Evolutionary conservation across 1,140 invertebrate genomes (phyloP).

Genomic region (Tetragonula clypearis): DNA sequence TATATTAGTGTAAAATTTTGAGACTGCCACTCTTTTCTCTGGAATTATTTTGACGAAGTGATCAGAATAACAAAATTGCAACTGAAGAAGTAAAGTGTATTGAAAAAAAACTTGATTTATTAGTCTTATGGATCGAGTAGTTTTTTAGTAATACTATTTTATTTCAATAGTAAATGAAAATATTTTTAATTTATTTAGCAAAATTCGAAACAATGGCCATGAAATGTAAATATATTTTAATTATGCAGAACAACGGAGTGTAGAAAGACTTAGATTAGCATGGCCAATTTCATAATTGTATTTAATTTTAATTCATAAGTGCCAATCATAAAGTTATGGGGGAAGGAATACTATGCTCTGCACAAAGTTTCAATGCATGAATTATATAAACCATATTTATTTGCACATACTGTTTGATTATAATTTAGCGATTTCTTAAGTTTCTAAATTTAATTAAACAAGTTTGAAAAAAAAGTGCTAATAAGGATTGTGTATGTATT

Average conservation of each 20-base stretch:
- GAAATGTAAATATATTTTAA: conserved; percentile 16
- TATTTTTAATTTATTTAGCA: not conserved
- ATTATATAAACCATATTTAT: not conserved
- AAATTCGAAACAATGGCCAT: not conserved
- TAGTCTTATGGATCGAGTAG: not conserved
- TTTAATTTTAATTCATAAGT: not conserved
- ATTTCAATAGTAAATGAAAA: not conserved
- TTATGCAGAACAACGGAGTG: not conserved
- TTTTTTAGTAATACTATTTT: not conserved
- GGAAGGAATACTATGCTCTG: conserved; percentile 27
- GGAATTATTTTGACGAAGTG: not conserved
- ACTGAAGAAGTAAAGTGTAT: not conserved
- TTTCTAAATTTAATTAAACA: conserved; percentile 6
- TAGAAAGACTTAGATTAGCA: not conserved
- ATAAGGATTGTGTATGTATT: not conserved
- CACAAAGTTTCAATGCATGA: conserved; percentile 44
- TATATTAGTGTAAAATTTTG: conserved; percentile 21
- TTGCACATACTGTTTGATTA: conserved; percentile 17
- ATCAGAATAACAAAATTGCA: not conserved
- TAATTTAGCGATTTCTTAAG: conserved; percentile 18
- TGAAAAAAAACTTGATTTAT: not conserved
- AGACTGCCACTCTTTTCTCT: conserved; percentile 30
- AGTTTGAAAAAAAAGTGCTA: not conserved
- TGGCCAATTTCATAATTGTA: not conserved
- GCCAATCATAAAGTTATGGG: not conserved